Evolutionary conservation across 1,140 invertebrate genomes (phyloP).

Genomic region (Anastatus disparis): DNA sequence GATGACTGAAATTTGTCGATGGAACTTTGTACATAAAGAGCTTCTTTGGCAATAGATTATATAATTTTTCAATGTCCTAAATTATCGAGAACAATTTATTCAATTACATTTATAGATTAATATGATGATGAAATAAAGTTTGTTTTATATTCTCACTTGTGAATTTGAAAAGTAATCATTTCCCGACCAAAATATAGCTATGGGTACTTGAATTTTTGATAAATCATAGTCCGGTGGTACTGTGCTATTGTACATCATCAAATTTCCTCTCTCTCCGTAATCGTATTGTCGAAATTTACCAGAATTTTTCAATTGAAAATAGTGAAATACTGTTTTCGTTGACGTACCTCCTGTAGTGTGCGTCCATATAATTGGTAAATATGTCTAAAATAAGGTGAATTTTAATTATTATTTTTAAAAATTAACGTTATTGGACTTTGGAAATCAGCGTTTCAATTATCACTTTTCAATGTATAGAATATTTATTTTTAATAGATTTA

Average conservation of each 20-base stretch:
- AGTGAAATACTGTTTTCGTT: not conserved
- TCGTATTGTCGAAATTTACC: conserved; percentile 74
- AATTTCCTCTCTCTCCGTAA: conserved; percentile 70
- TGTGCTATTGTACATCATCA: conserved; percentile 66
- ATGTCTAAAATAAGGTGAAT: too few relatives aligned
- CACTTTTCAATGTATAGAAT: too few relatives aligned
- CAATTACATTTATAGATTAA: not conserved
- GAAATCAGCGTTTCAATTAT: too few relatives aligned
- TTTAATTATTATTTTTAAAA: too few relatives aligned
- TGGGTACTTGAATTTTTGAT: conserved; percentile 72
- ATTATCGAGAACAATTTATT: not conserved
- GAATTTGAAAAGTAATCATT: conserved; percentile 75
- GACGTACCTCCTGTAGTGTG: too few relatives aligned
- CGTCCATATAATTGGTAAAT: too few relatives aligned
- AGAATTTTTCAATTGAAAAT: conserved; percentile 68
- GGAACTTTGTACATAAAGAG: not conserved
- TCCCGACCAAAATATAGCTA: conserved; percentile 73
- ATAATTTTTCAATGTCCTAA: not conserved
- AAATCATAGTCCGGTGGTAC: conserved; percentile 75
- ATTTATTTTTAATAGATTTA: too few relatives aligned
- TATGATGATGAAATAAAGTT: not conserved
- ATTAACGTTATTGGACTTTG: too few relatives aligned
- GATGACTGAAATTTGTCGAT: not conserved
- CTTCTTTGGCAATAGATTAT: not conserved
- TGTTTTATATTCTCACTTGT: too few relatives aligned